Evolutionary conservation across 2,888 invertebrate genomes (phyloP).

Genomic region (Nomada fucata): DNA sequence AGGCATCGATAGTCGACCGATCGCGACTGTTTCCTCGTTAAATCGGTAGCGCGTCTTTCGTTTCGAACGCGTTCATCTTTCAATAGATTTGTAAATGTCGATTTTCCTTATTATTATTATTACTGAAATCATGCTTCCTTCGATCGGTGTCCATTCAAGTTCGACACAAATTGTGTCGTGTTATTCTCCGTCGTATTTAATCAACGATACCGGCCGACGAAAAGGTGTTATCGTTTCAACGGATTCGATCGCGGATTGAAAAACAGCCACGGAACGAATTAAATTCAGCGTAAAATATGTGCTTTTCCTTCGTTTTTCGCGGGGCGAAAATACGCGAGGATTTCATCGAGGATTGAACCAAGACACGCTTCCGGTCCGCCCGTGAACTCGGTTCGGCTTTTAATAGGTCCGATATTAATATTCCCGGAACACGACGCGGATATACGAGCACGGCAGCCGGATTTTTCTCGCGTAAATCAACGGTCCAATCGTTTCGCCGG

Average conservation of each 20-base stretch:
- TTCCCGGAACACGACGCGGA: conserved; percentile 11
- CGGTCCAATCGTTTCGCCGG: conserved; percentile 20
- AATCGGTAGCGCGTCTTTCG: conserved; percentile 2
- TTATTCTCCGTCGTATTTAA: conserved; percentile 10
- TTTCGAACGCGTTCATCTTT: neutral
- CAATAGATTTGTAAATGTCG: neutral
- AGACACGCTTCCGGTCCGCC: conserved; percentile 20
- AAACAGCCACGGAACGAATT: conserved; percentile 39
- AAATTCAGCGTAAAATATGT: conserved; percentile 49
- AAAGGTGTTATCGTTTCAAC: conserved; percentile 39
- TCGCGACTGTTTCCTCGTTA: neutral
- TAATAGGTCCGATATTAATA: conserved; percentile 37
- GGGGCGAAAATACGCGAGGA: neutral
- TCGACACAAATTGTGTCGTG: conserved; percentile 5
- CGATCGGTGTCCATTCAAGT: neutral
- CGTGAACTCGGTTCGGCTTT: conserved; percentile 10
- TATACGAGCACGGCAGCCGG: neutral
- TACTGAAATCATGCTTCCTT: too few relatives aligned
- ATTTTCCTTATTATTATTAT: too few relatives aligned
- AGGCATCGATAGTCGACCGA: conserved; percentile 16
- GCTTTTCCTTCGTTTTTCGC: conserved; percentile 26
- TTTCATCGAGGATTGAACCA: conserved; percentile 6
- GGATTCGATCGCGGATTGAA: conserved; percentile 19
- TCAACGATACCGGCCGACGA: conserved; percentile 16
- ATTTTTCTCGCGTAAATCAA: conserved; percentile 19